Base-by-base conservation (phyloP, 2,797 vertebrate genomes). In the Leptatherina wallacei region DNA sequence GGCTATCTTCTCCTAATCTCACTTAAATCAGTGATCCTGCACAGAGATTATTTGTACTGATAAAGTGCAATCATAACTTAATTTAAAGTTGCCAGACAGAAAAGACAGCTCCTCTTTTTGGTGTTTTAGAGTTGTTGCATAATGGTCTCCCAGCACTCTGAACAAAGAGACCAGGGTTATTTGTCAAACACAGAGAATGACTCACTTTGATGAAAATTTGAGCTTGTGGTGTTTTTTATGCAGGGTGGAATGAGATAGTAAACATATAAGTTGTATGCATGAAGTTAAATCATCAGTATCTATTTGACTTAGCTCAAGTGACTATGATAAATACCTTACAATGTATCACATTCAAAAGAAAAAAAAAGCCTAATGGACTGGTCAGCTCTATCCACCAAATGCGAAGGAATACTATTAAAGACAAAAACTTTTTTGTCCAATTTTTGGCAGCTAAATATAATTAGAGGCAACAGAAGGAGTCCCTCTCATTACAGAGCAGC, bases 401-500 rank as follows among this genome's bases (percentile, higher is more conserved):
- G 47, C n/a, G n/a, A 49, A 9, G 47, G 9, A 49, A n/a, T 2
- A 47, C 18, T 44, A 20, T 20, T 7, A 44, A 44, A 20, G 18
- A n/a, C 6, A 44, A 44, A 44, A 44, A 44, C 6, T 4, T 42
- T 42, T 2, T 20, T 47, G 44, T n/a, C 7, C 20, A 47, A 3
- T 8, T n/a, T n/a, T 3, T 47, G 44, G 8, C 12, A 24, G 24
- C 49, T 65, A 42, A n/a, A 76, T 56, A 61, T 54, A 32, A 9
- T 35, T 11, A 20, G 18, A 55, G 54, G 33, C n/a, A 55, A 59
- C 49, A 13, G 3, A 64, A 73, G 24, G 58, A 30, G 36, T 47
- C 36, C 20, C n/a, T 22, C 40, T 67, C 27, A 58, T 51, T 52
- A 64, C 13, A 30, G 62, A 49, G 29, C 64, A 60, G 47, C 51